Evolutionary conservation across 2,797 vertebrate genomes (phyloP).

Genomic region (Darevskia nairensis): DNA sequence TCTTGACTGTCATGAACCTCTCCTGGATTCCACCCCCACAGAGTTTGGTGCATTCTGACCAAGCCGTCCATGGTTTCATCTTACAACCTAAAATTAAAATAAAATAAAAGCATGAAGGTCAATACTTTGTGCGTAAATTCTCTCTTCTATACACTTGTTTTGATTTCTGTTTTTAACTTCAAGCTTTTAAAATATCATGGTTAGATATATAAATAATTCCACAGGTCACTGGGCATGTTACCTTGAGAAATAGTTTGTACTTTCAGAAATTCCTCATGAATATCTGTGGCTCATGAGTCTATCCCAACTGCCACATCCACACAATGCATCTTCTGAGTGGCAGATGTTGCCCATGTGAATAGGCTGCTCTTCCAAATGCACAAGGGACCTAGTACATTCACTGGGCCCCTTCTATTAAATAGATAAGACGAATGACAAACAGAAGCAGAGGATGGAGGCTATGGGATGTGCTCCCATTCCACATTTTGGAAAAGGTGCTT

Average conservation of each 20-base stretch:
- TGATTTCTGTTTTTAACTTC: neutral
- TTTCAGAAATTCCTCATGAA: neutral
- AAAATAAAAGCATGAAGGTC: neutral
- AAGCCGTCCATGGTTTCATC: slow-evolving; percentile 95
- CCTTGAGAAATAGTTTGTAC: neutral
- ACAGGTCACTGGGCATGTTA: neutral
- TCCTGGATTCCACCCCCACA: slow-evolving; percentile 97
- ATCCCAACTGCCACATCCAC: neutral
- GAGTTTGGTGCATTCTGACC: slow-evolving; percentile 94
- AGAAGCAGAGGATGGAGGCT: neutral
- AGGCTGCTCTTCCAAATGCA: neutral
- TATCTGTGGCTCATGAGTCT: neutral
- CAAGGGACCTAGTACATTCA: neutral
- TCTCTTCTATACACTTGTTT: neutral
- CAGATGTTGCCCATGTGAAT: neutral
- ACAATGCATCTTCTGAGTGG: neutral
- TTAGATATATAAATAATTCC: neutral
- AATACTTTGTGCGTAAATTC: neutral
- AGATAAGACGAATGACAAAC: neutral
- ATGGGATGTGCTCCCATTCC: neutral
- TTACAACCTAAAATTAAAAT: slow-evolving; percentile 86
- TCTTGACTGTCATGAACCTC: slow-evolving; percentile 95
- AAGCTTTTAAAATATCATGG: neutral
- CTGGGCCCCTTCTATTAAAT: neutral
- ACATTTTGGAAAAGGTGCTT: neutral